Percentiles rank a stretch among this genome's conserved stretches.
These are phyloP conservation scores for Ammodytes dubius DNA, from an alignment of 2,113 vertebrate genomes.

Conservation along the genomic window DNA sequence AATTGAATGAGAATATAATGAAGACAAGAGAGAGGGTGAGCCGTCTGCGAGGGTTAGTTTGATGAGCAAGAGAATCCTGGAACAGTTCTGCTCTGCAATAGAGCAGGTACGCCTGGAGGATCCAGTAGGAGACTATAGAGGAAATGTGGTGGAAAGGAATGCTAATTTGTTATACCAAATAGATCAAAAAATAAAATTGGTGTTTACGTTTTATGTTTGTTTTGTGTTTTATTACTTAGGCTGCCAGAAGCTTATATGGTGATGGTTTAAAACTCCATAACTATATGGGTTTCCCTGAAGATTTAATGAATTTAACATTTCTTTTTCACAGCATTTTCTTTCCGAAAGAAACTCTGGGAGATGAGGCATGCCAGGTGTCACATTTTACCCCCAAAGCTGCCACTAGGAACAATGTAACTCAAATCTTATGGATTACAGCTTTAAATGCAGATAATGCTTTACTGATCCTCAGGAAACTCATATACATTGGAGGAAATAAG, in stretches of 20 bases:
- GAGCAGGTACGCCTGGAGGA: neutral
- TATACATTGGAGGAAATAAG: no score
- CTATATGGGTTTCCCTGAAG: neutral
- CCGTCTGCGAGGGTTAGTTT: neutral
- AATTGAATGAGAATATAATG: slow-evolving; percentile 20
- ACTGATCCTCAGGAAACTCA: neutral
- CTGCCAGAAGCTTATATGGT: neutral
- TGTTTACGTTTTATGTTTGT: neutral
- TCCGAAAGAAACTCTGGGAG: no score
- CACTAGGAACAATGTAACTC: no score
- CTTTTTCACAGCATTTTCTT: neutral
- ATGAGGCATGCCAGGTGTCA: no score
- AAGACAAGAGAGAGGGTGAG: neutral
- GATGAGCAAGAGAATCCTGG: slow-evolving; percentile 4
- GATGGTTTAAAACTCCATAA: neutral
- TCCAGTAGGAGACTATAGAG: neutral
- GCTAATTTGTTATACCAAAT: neutral
- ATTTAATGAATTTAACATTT: neutral
- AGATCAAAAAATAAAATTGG: neutral
- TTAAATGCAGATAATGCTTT: neutral
- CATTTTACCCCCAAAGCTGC: no score
- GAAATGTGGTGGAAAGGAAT: neutral
- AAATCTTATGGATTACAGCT: no score
- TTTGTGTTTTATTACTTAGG: no score
- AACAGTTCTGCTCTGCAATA: slow-evolving; percentile 1